Evolutionary conservation across 2,797 vertebrate species (phyloP), one percentile per base, ranked within the genome.

Genomic region (Otus scops): DNA sequence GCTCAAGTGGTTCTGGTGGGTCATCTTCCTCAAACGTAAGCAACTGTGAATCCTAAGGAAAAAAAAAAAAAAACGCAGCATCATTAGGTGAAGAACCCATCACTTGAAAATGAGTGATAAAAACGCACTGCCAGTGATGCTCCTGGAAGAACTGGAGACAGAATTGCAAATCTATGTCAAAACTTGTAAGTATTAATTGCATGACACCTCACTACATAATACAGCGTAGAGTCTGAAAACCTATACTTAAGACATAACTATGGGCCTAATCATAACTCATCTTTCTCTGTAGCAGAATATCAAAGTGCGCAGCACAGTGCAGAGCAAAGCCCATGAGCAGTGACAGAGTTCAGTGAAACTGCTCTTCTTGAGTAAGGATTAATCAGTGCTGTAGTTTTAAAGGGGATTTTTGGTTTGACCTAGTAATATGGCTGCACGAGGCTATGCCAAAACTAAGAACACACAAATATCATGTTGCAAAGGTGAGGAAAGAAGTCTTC

Each of bases 11-110:
- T 64, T 98, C 98, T 21, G 98, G 81, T 59, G 80, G 86, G 5
- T 79, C 97, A 91, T 99, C 98, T 56, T 99, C 98, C 92, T 99
- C 98, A 97, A 99, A 99, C 0, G 94, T 98, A 61, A 99, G 96
- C 85, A 97, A 78, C 77, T 98, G 87, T 4, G 97, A 97, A 53
- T 98, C 98, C 99, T 99, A 96, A 77, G 67, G 75, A 54, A 84
- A 5, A 65, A 39, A 26, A 65, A 39, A 26, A 32, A 76, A 73
- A 67, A 60, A 77, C 38, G 22, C 9, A 88, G 41, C 50, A 89
- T 65, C 0, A 0, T 93, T 74, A 95, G 70, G 23, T 60, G 73
- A 91, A 0, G 1, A 93, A 84, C 21, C 10, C 23, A 50, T 34
- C 5, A 1, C 50, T 75, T 81, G 34, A 80, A 83, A 69, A 91